Evolutionary conservation across 1,140 invertebrate genomes (phyloP).

Genomic region (Neocloeon triangulifer): DNA sequence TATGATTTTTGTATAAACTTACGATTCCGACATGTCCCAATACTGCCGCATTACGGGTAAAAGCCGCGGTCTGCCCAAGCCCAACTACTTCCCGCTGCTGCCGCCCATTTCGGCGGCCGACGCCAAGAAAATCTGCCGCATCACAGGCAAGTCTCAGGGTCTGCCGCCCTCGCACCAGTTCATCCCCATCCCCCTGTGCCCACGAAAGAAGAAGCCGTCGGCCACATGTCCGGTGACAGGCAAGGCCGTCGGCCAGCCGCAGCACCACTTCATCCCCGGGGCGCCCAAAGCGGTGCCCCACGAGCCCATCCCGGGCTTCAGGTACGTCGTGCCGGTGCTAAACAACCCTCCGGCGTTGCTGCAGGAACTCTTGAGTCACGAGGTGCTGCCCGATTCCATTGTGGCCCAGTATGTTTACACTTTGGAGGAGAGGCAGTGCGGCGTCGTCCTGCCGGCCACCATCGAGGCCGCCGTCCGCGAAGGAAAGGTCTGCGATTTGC

Average conservation of each 20-base stretch:
- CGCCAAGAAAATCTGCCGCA: constrained; percentile 51
- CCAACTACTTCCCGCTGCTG: constrained; percentile 61
- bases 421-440: constrained; percentile 43
- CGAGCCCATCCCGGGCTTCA: constrained; percentile 29
- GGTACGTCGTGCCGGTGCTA: constrained; percentile 44
- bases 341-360: constrained; percentile 37
- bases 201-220: constrained; percentile 10
- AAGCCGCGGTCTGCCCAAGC: constrained; percentile 52
- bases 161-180: constrained; percentile 14
- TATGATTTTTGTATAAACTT: too few species aligned
- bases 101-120: constrained; percentile 59
- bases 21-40: constrained; percentile 7
- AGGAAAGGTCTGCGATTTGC: constrained; percentile 50
- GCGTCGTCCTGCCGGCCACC: constrained; percentile 46
- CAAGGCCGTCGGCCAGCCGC: constrained; percentile 38
- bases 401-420: constrained; percentile 42
- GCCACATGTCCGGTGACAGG: constrained; percentile 8
- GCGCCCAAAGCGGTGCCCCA: constrained; percentile 26
- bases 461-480: constrained; percentile 51
- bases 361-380: constrained; percentile 31
- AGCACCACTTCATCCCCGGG: constrained; percentile 60
- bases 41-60: constrained; percentile 57
- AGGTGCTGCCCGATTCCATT: constrained; percentile 19
- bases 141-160: constrained; percentile 52
- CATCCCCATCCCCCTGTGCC: constrained; percentile 12